phyloP scores from a whole-genome alignment of 2,888 invertebrate species.

The Amitus sp. region DNA sequence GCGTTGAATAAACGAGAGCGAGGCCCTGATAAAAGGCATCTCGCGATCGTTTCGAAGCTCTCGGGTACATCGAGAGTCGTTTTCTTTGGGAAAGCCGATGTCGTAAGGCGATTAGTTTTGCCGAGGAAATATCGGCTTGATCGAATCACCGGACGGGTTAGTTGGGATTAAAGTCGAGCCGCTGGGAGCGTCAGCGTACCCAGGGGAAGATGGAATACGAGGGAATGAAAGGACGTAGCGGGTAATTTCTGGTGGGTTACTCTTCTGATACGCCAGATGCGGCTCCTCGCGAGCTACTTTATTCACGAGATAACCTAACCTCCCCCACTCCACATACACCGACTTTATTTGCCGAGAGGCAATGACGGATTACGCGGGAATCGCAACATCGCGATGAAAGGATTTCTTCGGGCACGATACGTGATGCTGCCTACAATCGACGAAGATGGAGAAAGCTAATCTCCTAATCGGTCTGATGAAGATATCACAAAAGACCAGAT shows the following conservation, averaged over 20 bases:
- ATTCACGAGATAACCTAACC: constrained; percentile 28
- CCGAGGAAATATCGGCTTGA: constrained; percentile 10
- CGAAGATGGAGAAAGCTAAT: constrained; percentile 18
- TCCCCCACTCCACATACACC: no score
- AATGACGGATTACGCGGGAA: constrained; percentile 36
- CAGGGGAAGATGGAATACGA: constrained; percentile 14
- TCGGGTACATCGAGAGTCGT: neutral
- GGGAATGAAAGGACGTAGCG: constrained; percentile 39
- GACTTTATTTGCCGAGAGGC: constrained; percentile 25
- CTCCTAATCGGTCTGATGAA: constrained; percentile 47
- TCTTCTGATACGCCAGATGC: constrained; percentile 19
- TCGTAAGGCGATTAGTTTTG: constrained; percentile 33
- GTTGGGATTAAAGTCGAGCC: constrained; percentile 23
- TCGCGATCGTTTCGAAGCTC: neutral
- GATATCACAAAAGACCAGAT: constrained; percentile 48
- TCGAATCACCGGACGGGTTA: constrained; percentile 14
- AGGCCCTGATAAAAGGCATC: neutral
- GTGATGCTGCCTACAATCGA: constrained; percentile 28
- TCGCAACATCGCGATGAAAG: constrained; percentile 27
- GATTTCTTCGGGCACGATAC: constrained; percentile 22
- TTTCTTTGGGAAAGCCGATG: constrained; percentile 10
- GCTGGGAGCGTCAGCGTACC: constrained; percentile 1
- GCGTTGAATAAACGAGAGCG: neutral
- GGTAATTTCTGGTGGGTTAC: constrained; percentile 40
- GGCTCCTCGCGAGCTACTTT: constrained; percentile 20